Evolutionary conservation across 1,140 invertebrate species (phyloP), one percentile per base, ranked within the genome.

Genomic region (Eumeta japonica): DNA sequence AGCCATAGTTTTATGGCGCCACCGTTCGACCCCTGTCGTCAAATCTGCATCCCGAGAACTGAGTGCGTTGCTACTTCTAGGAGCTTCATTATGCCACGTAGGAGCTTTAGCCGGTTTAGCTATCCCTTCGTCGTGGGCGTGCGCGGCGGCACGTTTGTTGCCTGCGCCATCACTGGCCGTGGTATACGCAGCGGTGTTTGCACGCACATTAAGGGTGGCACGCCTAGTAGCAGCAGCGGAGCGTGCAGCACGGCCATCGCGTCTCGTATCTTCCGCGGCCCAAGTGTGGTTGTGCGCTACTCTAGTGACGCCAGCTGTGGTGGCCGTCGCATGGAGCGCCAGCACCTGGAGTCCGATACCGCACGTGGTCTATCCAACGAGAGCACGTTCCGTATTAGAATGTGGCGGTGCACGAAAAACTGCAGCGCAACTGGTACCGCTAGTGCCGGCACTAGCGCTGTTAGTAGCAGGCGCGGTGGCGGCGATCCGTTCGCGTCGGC

Each of bases 401-500:
- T 92, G 89, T 65, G 82, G 88, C 53, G 87, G 85, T 3, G 81
- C 81, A 2, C 16, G 12, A 17, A n/a, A n/a, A n/a, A 75, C 80
- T 20, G 73, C 64, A 59, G 86, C 85, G 0, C 84, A 92, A 29
- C 71, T 92, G 1, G 81, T 82, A 5, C 90, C 91, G 0, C 78
- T 92, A 24, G 81, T 85, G 1, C 92, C 89, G 61, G 88, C 90
- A 57, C 83, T 89, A 45, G 75, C 91, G 41, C 77, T 93, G 0
- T 85, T 92, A 15, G 77, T 81, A 3, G 77, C 92, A 42, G 92
- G 90, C 52, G 92, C 89, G 1, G 62, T 90, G 7, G 92, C 92
- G 62, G 90, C 90, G 1, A 76, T 94, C 7, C 92, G 92, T 67
- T 92, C 90, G 0, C 67, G 90, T 10, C 92, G 91, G 55, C 80